Percentiles rank a stretch among this genome's conserved stretches.
Evolutionary conservation across 2,113 vertebrate species (phyloP).

Genomic region (Dolichotis patagonum): DNA sequence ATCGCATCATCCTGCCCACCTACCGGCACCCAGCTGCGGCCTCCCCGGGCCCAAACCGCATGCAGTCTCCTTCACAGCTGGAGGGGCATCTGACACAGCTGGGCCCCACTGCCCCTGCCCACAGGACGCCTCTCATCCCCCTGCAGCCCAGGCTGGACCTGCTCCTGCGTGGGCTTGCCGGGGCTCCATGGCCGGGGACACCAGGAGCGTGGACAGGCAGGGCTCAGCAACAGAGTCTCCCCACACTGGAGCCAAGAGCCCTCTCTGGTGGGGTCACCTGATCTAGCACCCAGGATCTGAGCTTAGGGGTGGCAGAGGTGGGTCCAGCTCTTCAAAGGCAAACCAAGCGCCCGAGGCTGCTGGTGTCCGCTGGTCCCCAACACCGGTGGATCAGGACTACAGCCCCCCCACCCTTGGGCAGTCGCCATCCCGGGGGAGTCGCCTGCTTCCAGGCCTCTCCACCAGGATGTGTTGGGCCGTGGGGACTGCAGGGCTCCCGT

Average conservation of each 20-base stretch:
- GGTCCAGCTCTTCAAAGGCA: neutral
- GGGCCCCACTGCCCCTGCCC: neutral
- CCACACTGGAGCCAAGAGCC: neutral
- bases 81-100: too few relatives aligned
- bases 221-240: too few relatives aligned
- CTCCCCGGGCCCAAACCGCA: neutral
- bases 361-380: fast-evolving
- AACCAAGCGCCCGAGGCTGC: neutral
- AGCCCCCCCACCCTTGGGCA: too few relatives aligned
- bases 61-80: fast-evolving
- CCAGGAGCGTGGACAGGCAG: neutral
- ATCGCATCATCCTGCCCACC: fast-evolving
- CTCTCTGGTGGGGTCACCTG: neutral
- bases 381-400: fast-evolving
- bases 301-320: neutral
- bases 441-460: neutral
- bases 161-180: too few relatives aligned
- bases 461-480: too few relatives aligned
- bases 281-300: neutral
- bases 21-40: neutral
- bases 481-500: neutral
- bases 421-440: neutral
- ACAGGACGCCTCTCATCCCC: neutral
- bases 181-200: fast-evolving
- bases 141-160: fast-evolving